These are phyloP conservation scores for Halcyon badia DNA, from an alignment of 2,797 vertebrate species.

Conservation along the genomic window DNA sequence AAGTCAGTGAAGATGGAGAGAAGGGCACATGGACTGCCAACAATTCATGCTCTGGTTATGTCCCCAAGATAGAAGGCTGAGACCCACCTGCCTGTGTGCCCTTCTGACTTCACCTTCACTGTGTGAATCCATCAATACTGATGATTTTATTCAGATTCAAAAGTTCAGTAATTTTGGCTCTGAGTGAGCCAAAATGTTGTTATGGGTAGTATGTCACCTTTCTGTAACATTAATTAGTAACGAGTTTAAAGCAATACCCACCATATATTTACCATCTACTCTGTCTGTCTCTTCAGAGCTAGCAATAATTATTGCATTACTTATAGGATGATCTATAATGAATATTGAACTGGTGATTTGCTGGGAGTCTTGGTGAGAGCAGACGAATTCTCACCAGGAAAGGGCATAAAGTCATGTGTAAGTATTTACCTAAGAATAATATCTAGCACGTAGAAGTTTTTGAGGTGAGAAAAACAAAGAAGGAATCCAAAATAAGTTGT, in stretches of 20 bases:
- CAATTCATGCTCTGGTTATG: background rate
- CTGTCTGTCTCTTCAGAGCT: background rate
- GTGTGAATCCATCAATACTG: background rate
- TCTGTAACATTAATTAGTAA: background rate
- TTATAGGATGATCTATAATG: background rate
- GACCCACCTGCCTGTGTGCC: background rate
- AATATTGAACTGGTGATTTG: background rate
- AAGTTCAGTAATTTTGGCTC: background rate
- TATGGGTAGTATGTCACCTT: background rate
- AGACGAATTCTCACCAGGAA: background rate
- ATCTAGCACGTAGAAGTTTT: background rate
- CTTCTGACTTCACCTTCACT: background rate
- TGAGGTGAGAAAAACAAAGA: constrained; percentile 23
- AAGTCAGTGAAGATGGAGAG: background rate
- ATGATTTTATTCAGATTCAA: background rate
- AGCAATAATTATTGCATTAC: background rate
- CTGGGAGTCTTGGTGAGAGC: background rate
- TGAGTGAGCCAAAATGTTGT: background rate
- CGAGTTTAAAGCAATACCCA: background rate
- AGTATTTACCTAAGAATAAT: background rate
- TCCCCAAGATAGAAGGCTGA: background rate
- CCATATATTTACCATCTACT: background rate
- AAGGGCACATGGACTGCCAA: rapidly evolving
- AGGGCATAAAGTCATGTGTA: background rate
- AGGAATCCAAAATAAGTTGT: constrained; percentile 35